A percentile compares a stretch with the other conserved stretches of the same genome.
These are phyloP conservation scores for Antheraea mylitta DNA, from an alignment of 1,140 invertebrate genomes.

Conservation along the genomic window DNA sequence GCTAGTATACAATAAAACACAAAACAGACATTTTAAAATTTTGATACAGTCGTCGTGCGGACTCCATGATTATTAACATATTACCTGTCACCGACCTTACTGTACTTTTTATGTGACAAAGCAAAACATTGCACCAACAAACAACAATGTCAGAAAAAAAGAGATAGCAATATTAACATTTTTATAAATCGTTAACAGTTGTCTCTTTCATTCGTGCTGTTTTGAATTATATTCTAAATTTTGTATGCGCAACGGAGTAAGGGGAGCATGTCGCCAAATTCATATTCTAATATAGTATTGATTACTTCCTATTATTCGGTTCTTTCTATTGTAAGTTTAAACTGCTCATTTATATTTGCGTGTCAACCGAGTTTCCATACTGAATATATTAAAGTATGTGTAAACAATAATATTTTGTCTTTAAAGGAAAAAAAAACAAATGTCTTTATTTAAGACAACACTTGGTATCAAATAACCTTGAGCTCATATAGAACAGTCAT, in stretches of 20 bases:
- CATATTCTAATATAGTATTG: slow-evolving; percentile 33
- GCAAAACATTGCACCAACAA: slow-evolving; percentile 21
- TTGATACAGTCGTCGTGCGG: neutral
- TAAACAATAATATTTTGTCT: too few relatives aligned
- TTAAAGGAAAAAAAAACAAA: too few relatives aligned
- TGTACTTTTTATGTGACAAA: slow-evolving; percentile 25
- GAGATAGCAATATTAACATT: slow-evolving; percentile 16
- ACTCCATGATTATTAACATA: neutral
- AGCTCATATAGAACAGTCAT: too few relatives aligned
- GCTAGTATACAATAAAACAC: neutral
- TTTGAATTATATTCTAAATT: slow-evolving; percentile 18
- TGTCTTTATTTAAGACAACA: too few relatives aligned
- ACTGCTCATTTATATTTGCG: neutral
- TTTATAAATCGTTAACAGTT: slow-evolving; percentile 5
- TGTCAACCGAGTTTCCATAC: neutral
- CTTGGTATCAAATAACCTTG: too few relatives aligned
- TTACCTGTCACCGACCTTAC: slow-evolving; percentile 32
- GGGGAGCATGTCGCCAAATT: slow-evolving; percentile 23
- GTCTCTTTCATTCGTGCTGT: slow-evolving; percentile 22
- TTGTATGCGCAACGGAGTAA: slow-evolving; percentile 27
- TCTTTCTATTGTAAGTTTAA: slow-evolving; percentile 29
- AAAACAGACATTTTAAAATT: neutral
- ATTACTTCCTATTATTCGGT: slow-evolving; percentile 24
- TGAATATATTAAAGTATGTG: too few relatives aligned
- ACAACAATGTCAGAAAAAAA: slow-evolving; percentile 14